phyloP scores from a whole-genome alignment of 2,888 invertebrate species.

The Chrysomela aeneicollis region DNA sequence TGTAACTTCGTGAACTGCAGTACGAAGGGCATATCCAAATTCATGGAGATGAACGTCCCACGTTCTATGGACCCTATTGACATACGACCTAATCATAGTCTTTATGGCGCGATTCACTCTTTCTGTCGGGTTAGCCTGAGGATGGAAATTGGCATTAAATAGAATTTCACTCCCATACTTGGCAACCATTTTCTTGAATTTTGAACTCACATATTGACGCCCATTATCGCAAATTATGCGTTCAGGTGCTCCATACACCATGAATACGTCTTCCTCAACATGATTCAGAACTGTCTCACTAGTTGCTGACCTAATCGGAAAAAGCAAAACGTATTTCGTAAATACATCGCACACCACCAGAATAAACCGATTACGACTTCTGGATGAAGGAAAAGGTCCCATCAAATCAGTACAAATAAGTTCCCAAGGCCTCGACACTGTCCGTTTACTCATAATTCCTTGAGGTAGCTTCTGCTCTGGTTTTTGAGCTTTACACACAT shows the following conservation, averaged over 20 bases:
- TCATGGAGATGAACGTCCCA: conserved; percentile 46
- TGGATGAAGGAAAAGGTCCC: conserved; percentile 28
- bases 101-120: conserved; percentile 48
- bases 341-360: conserved; percentile 29
- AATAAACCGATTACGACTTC: conserved; percentile 19
- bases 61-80: conserved; percentile 9
- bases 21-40: conserved; percentile 44
- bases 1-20: conserved; percentile 41
- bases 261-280: conserved; percentile 29
- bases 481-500: conserved; percentile 26
- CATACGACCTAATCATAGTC: conserved; percentile 39
- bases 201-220: conserved; percentile 23
- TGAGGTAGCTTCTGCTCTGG: conserved; percentile 22
- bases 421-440: conserved; percentile 24
- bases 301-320: conserved; percentile 22
- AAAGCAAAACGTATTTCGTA: conserved; percentile 19
- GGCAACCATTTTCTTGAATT: conserved; percentile 23
- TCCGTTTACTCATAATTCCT: conserved; percentile 25
- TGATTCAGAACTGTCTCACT: conserved; percentile 18
- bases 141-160: conserved; percentile 46
- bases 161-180: conserved; percentile 35
- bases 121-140: conserved; percentile 52
- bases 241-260: conserved; percentile 20
- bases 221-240: conserved; percentile 38
- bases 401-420: conserved; percentile 28